Evolutionary conservation across 92 coral and sea anemone species (phyloP), one percentile per base, ranked within the genome.

Genomic region (Palythoa heliodiscus): DNA sequence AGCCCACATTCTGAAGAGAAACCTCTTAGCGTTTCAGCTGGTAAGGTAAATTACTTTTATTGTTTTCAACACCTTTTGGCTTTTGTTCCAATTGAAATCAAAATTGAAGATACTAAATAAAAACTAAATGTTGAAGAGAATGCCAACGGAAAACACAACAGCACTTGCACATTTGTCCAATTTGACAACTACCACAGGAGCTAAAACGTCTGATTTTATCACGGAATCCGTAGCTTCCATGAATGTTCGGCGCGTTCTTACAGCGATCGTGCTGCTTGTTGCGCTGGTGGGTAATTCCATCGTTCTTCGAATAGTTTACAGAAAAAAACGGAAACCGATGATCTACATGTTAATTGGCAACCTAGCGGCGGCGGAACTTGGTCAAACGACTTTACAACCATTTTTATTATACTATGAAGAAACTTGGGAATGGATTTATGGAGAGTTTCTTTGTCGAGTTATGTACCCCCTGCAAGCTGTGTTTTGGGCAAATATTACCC

Each of bases 351-450:
- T 80, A 37, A 19, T 80, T 23, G 84, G 84, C 50, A 80, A 80
- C 14, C 61, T 80, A 3, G 84, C 84, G 8, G 61, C 60, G 3
- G 84, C 84, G 0, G 84, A 80, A 53, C 84, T 80, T 22, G 84
- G 84, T 1, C 84, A 80, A 25, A 66, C 84, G 1, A 22, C 25
- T 67, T 52, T 80, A 22, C 84, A 80, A 52, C 84, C 84, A 1
- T 66, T 80, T 20, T 63, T 80, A 20, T 10, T 80, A 37, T 64
- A 66, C 15, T 80, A 80, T 11, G 84, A 80, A 53, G 84, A 80
- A 22, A 80, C 73, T 40, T 80, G 84, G 84, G 24, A 80, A 1
- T 80, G 84, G 84, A 43, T 80, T 12, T 80, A 80, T 11, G 84
- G 84, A 19, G 84, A 80, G 39, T 80, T 80, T 17, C 60, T 80